Conservation (phyloP, 2,888 invertebrate genomes). For the Piscicola geometra region DNA sequence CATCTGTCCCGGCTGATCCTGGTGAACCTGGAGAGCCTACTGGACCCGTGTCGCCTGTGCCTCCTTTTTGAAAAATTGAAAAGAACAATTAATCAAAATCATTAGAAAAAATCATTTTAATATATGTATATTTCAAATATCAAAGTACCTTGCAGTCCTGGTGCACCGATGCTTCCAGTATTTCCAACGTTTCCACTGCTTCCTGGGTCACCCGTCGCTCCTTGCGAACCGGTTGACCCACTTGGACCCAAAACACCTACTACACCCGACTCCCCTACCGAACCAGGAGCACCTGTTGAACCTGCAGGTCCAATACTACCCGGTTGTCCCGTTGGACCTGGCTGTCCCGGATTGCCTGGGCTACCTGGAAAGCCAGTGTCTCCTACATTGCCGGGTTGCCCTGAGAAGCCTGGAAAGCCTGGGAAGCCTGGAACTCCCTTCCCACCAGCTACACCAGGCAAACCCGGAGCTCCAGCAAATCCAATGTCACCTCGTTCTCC, state of each 20-base stretch:
- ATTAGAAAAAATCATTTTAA: no score
- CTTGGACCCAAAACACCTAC: constrained; percentile 27
- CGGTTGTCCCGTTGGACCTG: constrained; percentile 32
- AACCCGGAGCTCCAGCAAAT: constrained; percentile 1
- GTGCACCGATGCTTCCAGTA: constrained; percentile 1
- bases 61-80: no score
- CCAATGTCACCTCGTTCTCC: constrained; percentile 22
- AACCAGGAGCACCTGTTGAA: background rate
- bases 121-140: no score
- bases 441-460: constrained; percentile 35
- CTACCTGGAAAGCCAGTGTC: background rate
- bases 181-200: constrained; percentile 34
- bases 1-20: constrained; percentile 18
- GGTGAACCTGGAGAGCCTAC: background rate
- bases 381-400: constrained; percentile 30
- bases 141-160: constrained; percentile 23
- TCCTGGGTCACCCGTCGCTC: constrained; percentile 20
- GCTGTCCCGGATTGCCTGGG: constrained; percentile 30
- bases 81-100: no score
- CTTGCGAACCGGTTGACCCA: background rate
- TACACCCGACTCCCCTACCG: background rate
- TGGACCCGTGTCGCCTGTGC: constrained; percentile 36
- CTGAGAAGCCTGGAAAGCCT: constrained; percentile 28
- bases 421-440: constrained; percentile 35
- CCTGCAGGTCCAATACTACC: constrained; percentile 2